Conservation (phyloP, 2,888 invertebrate species). For the Polymixis lichenea region DNA sequence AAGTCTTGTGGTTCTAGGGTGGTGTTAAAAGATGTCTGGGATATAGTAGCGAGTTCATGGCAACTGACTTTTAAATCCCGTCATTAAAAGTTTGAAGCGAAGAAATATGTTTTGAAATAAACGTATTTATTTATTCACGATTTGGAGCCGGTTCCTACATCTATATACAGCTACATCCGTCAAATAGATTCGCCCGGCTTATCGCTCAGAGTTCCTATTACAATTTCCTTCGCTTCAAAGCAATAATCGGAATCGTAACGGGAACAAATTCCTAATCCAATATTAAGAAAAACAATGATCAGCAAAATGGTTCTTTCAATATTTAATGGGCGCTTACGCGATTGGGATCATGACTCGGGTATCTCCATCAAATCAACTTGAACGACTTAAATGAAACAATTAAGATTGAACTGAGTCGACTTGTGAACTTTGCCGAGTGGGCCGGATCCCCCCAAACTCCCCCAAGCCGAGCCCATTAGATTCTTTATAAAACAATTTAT, state of each 20-base stretch:
- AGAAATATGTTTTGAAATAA: background rate
- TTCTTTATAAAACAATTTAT: slow-evolving; percentile 79
- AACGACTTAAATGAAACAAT: slow-evolving; percentile 75
- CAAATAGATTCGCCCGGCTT: slow-evolving; percentile 12
- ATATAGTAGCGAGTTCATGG: background rate
- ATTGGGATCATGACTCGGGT: slow-evolving; percentile 63
- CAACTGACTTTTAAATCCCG: background rate
- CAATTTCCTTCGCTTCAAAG: slow-evolving; percentile 35
- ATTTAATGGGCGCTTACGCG: slow-evolving; percentile 64
- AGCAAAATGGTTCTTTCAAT: slow-evolving; percentile 67
- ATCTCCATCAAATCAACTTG: slow-evolving; percentile 67
- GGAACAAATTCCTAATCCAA: slow-evolving; percentile 55
- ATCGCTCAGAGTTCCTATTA: slow-evolving; percentile 29
- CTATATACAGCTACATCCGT: background rate
- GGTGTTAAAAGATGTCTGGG: background rate
- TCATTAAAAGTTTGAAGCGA: background rate
- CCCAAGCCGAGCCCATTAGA: slow-evolving; percentile 72
- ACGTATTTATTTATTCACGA: slow-evolving; percentile 1
- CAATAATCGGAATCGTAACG: slow-evolving; percentile 36
- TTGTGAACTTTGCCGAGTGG: slow-evolving; percentile 69
- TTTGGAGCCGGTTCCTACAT: background rate
- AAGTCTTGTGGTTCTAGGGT: background rate
- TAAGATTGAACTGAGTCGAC: slow-evolving; percentile 74
- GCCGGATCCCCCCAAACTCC: slow-evolving; percentile 39
- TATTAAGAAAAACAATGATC: slow-evolving; percentile 66